phyloP scores from a whole-genome alignment of 2,888 invertebrate genomes.

The Leistus spinibarbis region DNA sequence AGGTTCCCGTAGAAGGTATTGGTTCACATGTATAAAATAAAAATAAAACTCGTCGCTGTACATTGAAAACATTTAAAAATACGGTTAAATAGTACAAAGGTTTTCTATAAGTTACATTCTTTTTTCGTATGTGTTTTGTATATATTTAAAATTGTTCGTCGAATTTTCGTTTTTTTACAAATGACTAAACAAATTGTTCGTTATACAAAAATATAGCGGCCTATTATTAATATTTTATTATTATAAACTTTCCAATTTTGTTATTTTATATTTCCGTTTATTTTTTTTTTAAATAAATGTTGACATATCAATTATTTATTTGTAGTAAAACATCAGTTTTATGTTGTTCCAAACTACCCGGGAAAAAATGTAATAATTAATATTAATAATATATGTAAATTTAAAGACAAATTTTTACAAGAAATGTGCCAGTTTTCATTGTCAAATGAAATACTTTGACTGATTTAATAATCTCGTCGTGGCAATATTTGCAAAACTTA shows the following conservation, averaged over 20 bases:
- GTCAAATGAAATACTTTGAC: slow-evolving; percentile 18
- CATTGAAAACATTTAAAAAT: slow-evolving; percentile 23
- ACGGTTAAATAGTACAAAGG: slow-evolving; percentile 33
- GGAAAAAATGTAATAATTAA: background rate
- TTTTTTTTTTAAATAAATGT: slow-evolving; percentile 45
- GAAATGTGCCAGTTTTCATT: slow-evolving; percentile 34
- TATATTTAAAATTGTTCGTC: slow-evolving; percentile 39
- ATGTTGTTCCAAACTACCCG: slow-evolving; percentile 5
- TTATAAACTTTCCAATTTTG: slow-evolving; percentile 23
- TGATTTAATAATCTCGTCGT: slow-evolving; percentile 32
- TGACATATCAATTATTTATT: slow-evolving; percentile 49
- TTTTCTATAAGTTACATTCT: slow-evolving; percentile 31
- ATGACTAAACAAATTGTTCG: slow-evolving; percentile 32
- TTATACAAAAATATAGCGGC: slow-evolving; percentile 39
- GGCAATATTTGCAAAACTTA: slow-evolving; percentile 45
- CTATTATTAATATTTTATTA: slow-evolving; percentile 6
- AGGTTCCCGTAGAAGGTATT: background rate
- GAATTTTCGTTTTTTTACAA: slow-evolving; percentile 40
- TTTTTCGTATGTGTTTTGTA: slow-evolving; percentile 38
- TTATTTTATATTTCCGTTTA: slow-evolving; percentile 33
- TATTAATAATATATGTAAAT: background rate
- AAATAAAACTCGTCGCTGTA: slow-evolving; percentile 21
- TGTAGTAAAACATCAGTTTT: slow-evolving; percentile 23
- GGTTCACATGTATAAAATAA: slow-evolving; percentile 33
- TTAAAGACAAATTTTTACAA: slow-evolving; percentile 1